A percentile compares a stretch with the other conserved stretches of the same genome.
These are phyloP conservation scores for Ambastaia sidthimunki DNA, from an alignment of 2,797 vertebrate species.

Conservation along the genomic window DNA sequence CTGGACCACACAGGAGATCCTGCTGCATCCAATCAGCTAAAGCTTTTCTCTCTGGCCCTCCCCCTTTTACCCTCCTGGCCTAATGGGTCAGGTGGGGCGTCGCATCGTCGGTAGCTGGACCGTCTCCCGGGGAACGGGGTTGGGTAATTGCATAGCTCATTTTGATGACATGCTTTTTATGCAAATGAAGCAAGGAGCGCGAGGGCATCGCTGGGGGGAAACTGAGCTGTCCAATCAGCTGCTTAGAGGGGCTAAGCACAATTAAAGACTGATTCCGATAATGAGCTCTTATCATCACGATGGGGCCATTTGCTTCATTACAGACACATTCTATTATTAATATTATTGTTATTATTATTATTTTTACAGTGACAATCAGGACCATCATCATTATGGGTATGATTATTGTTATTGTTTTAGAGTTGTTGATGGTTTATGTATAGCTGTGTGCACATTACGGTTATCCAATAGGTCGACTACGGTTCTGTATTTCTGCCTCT, in stretches of 20 bases:
- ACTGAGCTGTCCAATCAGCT: conserved; percentile 59
- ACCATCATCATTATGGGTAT: conserved; percentile 44
- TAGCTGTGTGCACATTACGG: conserved; percentile 31
- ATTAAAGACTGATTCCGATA: conserved; percentile 62
- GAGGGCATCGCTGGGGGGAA: conserved; percentile 30
- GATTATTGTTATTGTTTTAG: conserved; percentile 53
- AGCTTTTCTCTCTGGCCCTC: conserved; percentile 38
- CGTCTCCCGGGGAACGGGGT: conserved; percentile 53
- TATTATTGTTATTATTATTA: conserved; percentile 59
- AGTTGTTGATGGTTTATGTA: conserved; percentile 52
- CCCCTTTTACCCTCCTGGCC: conserved; percentile 42
- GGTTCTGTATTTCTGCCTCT: conserved; percentile 31
- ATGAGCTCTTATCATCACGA: conserved; percentile 61
- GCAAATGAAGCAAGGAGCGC: conserved; percentile 45
- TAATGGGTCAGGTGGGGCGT: conserved; percentile 56
- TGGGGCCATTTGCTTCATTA: conserved; percentile 59
- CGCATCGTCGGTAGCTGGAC: conserved; percentile 53
- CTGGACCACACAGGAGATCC: conserved; percentile 45
- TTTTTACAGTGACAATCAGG: conserved; percentile 34
- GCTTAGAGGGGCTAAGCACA: conserved; percentile 57
- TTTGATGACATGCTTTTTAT: conserved; percentile 66
- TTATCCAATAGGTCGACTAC: not conserved
- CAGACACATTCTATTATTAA: conserved; percentile 57
- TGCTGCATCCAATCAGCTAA: conserved; percentile 56
- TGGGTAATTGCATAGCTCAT: conserved; percentile 62